phyloP scores from a whole-genome alignment of 1,140 invertebrate species.

The Philotrypesis tridentata region DNA sequence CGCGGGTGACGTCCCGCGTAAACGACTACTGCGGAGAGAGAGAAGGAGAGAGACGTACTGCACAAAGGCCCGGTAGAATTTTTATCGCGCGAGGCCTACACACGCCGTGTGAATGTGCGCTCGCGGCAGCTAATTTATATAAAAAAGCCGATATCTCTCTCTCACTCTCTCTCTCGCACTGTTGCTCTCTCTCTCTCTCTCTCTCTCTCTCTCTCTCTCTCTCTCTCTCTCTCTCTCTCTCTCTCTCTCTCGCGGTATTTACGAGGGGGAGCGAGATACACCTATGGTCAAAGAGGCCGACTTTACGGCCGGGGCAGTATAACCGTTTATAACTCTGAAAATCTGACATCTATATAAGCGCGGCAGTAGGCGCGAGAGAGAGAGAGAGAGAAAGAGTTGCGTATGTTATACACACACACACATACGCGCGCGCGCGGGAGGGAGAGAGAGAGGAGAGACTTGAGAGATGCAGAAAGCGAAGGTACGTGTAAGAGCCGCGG shows the following conservation, averaged over 20 bases:
- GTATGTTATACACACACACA: neutral
- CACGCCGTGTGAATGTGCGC: neutral
- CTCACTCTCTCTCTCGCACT: too few species aligned
- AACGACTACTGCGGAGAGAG: neutral
- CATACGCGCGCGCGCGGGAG: neutral
- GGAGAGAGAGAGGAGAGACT: neutral
- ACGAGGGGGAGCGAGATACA: conserved; percentile 11
- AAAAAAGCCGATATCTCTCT: conserved; percentile 5
- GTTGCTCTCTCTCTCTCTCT: neutral
- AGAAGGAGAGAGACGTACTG: neutral
- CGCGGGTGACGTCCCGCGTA: neutral
- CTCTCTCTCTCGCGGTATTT: conserved; percentile 32
- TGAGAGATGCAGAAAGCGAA: neutral
- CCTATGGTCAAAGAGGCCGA: conserved; percentile 44
- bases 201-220: neutral
- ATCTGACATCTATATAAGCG: conserved; percentile 48
- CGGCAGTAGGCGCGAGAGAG: conserved; percentile 23
- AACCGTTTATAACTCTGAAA: conserved; percentile 48
- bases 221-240: neutral
- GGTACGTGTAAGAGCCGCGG: neutral
- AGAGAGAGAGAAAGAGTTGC: too few species aligned
- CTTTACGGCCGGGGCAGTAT: conserved; percentile 42
- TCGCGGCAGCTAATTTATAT: conserved; percentile 26
- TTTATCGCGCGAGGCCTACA: too few species aligned
- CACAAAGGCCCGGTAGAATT: too few species aligned